Evolutionary conservation across 2,797 vertebrate genomes (phyloP).

Genomic region (Rhynchonycteris naso): DNA sequence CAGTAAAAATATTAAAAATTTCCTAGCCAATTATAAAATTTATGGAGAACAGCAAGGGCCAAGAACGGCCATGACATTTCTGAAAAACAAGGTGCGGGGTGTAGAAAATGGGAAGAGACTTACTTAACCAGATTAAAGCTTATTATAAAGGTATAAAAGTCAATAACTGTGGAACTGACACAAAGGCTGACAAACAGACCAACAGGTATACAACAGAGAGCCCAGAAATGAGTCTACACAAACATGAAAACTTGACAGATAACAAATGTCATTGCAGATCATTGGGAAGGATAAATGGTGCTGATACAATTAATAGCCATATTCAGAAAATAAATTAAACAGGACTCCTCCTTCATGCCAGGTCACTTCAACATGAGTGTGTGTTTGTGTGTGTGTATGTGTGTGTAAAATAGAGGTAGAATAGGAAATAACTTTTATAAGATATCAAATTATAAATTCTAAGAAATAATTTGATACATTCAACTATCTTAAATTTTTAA

Average conservation of each 20-base stretch:
- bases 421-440: not conserved
- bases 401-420: not conserved
- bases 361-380: not conserved
- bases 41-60: not conserved
- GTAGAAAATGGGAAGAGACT: not conserved
- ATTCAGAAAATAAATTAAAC: not conserved
- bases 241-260: not conserved
- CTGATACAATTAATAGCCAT: not conserved
- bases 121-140: not conserved
- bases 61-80: not conserved
- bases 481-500: not conserved
- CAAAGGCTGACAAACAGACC: not conserved
- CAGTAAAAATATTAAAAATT: constrained; percentile 13
- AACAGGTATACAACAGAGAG: not conserved
- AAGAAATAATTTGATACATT: not conserved
- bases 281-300: not conserved
- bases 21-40: constrained; percentile 1
- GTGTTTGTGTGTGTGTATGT: fast-evolving
- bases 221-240: not conserved
- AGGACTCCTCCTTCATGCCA: not conserved
- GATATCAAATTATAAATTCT: not conserved
- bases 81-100: not conserved
- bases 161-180: not conserved
- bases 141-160: not conserved
- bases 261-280: not conserved